A percentile compares a stretch with the other conserved stretches of the same genome.
Conservation (phyloP, 2,113 vertebrate species). For the Bubo scandiacus region DNA sequence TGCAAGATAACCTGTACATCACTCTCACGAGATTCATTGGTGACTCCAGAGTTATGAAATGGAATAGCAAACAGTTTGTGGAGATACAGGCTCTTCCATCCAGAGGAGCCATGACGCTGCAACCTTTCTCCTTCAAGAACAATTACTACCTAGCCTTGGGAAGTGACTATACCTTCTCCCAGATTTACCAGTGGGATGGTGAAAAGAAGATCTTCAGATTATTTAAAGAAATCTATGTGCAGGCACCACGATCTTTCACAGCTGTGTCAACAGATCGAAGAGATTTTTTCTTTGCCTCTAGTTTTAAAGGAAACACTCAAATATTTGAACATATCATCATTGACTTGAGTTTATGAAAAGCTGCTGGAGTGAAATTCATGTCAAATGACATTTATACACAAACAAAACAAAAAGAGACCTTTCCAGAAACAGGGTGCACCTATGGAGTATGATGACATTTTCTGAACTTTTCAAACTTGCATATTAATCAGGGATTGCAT, state of each 20-base stretch:
- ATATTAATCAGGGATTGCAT: conserved; percentile 75
- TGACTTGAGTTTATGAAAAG: conserved; percentile 91
- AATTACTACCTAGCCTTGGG: conserved; percentile 92
- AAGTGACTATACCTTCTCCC: conserved; percentile 97
- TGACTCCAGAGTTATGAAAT: conserved; percentile 92
- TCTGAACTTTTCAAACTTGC: conserved; percentile 66
- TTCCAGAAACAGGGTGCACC: not conserved
- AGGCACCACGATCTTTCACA: conserved; percentile 94
- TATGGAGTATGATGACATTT: conserved; percentile 60
- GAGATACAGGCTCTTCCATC: conserved; percentile 95
- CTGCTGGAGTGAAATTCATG: not conserved
- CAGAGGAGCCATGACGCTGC: conserved; percentile 93
- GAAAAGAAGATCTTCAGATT: conserved; percentile 87
- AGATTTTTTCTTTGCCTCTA: conserved; percentile 96
- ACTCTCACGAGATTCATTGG: conserved; percentile 95
- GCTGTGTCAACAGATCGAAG: conserved; percentile 92
- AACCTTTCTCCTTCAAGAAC: conserved; percentile 91
- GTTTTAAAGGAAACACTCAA: conserved; percentile 97
- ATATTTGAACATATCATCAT: conserved; percentile 94
- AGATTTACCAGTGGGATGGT: conserved; percentile 92
- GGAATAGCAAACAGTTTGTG: conserved; percentile 90
- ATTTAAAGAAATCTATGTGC: conserved; percentile 96
- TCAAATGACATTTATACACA: conserved; percentile 30
- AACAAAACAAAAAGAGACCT: conserved; percentile 20
- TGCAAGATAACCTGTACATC: conserved; percentile 89